Evolutionary conservation across 1,140 invertebrate genomes (phyloP).

Genomic region (Cydia splendana): DNA sequence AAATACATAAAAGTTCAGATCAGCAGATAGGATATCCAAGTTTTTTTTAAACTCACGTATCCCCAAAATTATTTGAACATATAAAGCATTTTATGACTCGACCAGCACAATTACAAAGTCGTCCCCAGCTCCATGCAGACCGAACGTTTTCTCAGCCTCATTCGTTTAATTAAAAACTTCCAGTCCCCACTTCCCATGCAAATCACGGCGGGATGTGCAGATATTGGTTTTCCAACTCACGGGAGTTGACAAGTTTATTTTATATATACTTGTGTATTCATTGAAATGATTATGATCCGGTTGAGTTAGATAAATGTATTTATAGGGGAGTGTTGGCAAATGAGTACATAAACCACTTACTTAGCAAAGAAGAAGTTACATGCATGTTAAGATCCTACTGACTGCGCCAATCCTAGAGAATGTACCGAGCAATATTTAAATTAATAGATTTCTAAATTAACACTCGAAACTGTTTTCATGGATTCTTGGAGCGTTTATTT

Average conservation of each 20-base stretch:
- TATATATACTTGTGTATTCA: background rate
- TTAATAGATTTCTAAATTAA: too few species aligned
- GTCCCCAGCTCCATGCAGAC: background rate
- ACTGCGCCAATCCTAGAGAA: too few species aligned
- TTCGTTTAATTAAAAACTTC: slow-evolving; percentile 11
- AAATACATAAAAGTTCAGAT: too few species aligned
- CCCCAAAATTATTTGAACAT: too few species aligned
- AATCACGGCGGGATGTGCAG: background rate
- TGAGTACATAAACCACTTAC: background rate
- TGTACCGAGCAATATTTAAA: too few species aligned
- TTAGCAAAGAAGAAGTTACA: too few species aligned
- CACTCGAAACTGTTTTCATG: too few species aligned
- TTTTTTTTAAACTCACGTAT: too few species aligned
- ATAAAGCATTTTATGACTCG: background rate
- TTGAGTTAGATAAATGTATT: background rate
- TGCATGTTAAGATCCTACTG: too few species aligned
- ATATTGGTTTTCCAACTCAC: slow-evolving; percentile 16
- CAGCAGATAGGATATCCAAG: too few species aligned
- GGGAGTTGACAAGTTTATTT: background rate
- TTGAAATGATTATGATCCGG: background rate
- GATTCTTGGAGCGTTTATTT: too few species aligned
- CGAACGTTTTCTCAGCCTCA: background rate
- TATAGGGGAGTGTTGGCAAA: background rate
- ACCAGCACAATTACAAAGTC: background rate
- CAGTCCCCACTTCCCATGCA: background rate